These are phyloP conservation scores for Ascidia mentula DNA, from an alignment of 23 tunicate species.

Conservation along the genomic window DNA sequence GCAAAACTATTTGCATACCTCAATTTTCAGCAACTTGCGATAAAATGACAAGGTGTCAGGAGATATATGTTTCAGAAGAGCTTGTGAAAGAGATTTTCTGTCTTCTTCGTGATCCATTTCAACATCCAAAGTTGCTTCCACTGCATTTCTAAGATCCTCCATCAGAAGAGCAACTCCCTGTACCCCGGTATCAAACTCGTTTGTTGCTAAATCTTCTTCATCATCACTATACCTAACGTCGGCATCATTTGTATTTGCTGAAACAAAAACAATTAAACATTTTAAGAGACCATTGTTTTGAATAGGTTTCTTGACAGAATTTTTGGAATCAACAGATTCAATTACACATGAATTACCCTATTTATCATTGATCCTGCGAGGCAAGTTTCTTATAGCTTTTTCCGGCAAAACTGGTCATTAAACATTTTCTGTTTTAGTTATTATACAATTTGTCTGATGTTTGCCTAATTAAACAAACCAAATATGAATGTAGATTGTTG, in stretches of 20 bases:
- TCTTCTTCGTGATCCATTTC: conserved; percentile 28
- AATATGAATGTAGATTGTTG: not conserved
- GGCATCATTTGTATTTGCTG: conserved; percentile 14
- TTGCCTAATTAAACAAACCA: too few species aligned
- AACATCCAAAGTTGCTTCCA: conserved; percentile 59
- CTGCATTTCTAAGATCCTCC: conserved; percentile 80
- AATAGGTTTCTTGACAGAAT: too few species aligned
- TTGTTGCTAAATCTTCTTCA: not conserved
- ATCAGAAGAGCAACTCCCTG: conserved; percentile 70
- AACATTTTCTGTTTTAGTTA: too few species aligned
- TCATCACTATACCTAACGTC: not conserved
- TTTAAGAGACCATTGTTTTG: too few species aligned
- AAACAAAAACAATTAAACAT: too few species aligned
- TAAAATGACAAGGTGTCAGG: conserved; percentile 62
- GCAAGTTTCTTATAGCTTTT: too few species aligned
- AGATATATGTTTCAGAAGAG: conserved; percentile 39
- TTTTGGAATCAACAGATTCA: too few species aligned
- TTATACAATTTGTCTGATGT: too few species aligned
- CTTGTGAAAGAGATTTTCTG: conserved; percentile 15
- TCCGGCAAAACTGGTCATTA: too few species aligned
- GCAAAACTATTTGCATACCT: conserved; percentile 12
- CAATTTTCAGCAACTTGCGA: conserved; percentile 35
- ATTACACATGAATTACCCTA: too few species aligned
- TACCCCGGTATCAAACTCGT: conserved; percentile 27
- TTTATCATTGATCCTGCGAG: too few species aligned